These are phyloP conservation scores for Agrochola lota DNA, from an alignment of 2,888 invertebrate genomes.

Conservation along the genomic window DNA sequence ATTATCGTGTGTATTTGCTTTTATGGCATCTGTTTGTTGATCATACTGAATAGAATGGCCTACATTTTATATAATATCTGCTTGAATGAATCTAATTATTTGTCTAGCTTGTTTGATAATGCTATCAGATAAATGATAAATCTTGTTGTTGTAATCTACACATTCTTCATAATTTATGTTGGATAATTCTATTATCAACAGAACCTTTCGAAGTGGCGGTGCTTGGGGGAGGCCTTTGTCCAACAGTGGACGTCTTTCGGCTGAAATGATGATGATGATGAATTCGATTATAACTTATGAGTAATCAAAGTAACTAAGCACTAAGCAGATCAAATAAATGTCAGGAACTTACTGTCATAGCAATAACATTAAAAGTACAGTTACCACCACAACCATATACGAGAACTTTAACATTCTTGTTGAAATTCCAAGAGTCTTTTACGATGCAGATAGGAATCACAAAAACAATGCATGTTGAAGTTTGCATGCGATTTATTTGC, in stretches of 20 bases:
- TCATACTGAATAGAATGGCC: slow-evolving; percentile 17
- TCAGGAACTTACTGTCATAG: background rate
- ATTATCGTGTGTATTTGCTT: slow-evolving; percentile 22
- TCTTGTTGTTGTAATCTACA: slow-evolving; percentile 8
- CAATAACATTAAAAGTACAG: slow-evolving; percentile 11
- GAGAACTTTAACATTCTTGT: slow-evolving; percentile 27
- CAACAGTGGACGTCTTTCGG: too few relatives aligned
- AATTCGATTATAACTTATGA: background rate
- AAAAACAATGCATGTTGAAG: slow-evolving; percentile 56
- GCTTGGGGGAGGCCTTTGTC: too few relatives aligned
- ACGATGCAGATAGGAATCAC: slow-evolving; percentile 51
- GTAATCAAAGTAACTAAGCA: background rate
- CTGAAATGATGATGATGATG: too few relatives aligned
- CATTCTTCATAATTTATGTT: background rate
- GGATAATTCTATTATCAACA: background rate
- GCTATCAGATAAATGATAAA: background rate
- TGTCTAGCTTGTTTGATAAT: slow-evolving; percentile 7
- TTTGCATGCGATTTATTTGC: slow-evolving; percentile 55
- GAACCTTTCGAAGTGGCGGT: too few relatives aligned
- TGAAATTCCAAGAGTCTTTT: slow-evolving; percentile 37
- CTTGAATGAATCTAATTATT: slow-evolving; percentile 28
- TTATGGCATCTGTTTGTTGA: slow-evolving; percentile 28
- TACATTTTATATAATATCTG: slow-evolving; percentile 15
- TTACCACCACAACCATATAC: background rate
- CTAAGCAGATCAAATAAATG: background rate